Evolutionary conservation across 2,113 vertebrate species (phyloP).

Genomic region (Pangasianodon hypophthalmus): DNA sequence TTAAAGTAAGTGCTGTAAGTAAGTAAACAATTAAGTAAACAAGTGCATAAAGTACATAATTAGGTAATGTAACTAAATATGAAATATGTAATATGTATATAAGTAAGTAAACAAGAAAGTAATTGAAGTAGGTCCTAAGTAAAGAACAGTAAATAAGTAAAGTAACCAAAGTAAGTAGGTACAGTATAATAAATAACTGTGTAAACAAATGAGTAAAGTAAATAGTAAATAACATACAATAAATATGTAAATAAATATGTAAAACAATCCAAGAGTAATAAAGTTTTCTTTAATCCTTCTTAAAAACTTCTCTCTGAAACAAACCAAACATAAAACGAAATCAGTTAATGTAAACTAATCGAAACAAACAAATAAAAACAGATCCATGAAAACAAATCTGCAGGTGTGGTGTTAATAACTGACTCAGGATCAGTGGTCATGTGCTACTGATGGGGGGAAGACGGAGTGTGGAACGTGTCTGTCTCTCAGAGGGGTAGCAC

Average conservation of each 20-base stretch:
- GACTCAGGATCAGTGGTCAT: not conserved
- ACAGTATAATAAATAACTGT: too few relatives aligned
- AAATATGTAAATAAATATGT: not conserved
- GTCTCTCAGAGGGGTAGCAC: conserved; percentile 15
- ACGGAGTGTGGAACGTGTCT: not conserved
- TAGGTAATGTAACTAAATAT: not conserved
- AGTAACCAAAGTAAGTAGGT: not conserved
- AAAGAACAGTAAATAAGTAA: not conserved
- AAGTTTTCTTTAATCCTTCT: not conserved
- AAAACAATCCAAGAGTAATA: not conserved
- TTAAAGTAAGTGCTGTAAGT: not conserved
- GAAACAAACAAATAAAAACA: not conserved
- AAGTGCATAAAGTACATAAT: not conserved
- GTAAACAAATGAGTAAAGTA: not conserved
- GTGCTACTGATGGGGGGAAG: not conserved
- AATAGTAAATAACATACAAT: not conserved
- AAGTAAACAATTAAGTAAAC: not conserved
- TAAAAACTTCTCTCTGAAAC: too few relatives aligned
- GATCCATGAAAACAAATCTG: too few relatives aligned
- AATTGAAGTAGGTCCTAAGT: not conserved
- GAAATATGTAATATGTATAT: not conserved
- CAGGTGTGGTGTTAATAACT: not conserved
- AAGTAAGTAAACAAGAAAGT: not conserved
- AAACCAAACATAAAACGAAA: not conserved
- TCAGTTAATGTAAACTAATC: not conserved